Percentiles rank a stretch among this genome's conserved stretches.
Evolutionary conservation across 2,113 vertebrate genomes (phyloP).

Genomic region (Xenopus borealis): DNA sequence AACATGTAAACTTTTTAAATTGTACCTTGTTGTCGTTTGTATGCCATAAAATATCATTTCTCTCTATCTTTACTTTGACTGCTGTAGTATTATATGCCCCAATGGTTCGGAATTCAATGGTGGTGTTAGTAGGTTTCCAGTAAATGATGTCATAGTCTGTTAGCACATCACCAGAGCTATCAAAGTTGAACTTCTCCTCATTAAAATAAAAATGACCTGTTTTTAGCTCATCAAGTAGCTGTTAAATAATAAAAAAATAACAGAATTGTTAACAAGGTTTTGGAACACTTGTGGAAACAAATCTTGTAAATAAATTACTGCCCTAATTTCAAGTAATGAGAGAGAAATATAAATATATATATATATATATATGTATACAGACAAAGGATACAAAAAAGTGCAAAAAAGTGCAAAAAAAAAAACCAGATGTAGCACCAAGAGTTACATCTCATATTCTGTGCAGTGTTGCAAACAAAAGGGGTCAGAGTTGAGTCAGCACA

Average conservation of each 20-base stretch:
- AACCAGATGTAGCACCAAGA: not conserved
- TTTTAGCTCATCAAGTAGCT: constrained; percentile 63
- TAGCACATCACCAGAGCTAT: constrained; percentile 53
- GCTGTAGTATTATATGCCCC: constrained; percentile 48
- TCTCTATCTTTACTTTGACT: constrained; percentile 18
- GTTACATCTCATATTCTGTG: too few species aligned
- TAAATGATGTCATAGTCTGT: constrained; percentile 59
- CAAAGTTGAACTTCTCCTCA: constrained; percentile 49
- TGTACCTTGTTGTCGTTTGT: constrained; percentile 51
- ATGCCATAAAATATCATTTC: constrained; percentile 43
- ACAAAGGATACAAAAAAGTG: too few species aligned
- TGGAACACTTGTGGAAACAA: too few species aligned
- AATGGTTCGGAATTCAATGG: constrained; percentile 39
- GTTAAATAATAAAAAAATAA: constrained; percentile 25
- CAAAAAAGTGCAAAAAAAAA: not conserved
- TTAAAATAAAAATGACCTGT: constrained; percentile 48
- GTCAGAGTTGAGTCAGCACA: too few species aligned
- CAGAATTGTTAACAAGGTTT: too few species aligned
- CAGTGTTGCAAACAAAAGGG: too few species aligned
- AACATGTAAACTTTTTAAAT: too few species aligned
- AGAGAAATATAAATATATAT: too few species aligned
- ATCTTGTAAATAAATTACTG: too few species aligned
- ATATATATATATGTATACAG: not conserved
- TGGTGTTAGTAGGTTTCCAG: constrained; percentile 43
- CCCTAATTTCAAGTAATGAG: not conserved